These are phyloP conservation scores for Enteromius unitaeniatus DNA, from an alignment of 2,797 vertebrate genomes.

Conservation along the genomic window DNA sequence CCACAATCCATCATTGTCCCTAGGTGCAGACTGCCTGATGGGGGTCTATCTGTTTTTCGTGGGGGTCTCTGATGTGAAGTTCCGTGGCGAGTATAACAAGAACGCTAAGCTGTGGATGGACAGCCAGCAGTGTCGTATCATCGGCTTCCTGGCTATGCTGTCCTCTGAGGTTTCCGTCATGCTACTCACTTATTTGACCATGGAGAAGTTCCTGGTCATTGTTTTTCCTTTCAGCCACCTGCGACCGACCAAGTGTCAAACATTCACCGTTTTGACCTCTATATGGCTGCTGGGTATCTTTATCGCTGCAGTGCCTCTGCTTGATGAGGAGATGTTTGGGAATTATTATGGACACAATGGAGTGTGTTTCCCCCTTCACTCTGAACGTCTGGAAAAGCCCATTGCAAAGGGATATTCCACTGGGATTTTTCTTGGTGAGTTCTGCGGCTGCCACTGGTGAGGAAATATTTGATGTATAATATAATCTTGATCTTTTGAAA, in stretches of 20 bases:
- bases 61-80: conserved; percentile 83
- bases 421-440: conserved; percentile 87
- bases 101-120: conserved; percentile 84
- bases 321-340: conserved; percentile 82
- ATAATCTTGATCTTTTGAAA: not conserved
- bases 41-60: conserved; percentile 84
- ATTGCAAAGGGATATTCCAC: conserved; percentile 84
- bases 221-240: conserved; percentile 88
- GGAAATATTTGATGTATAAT: not conserved
- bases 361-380: conserved; percentile 87
- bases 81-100: conserved; percentile 82
- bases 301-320: conserved; percentile 83
- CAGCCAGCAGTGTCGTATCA: conserved; percentile 78
- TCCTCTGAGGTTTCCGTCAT: conserved; percentile 85
- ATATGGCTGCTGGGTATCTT: conserved; percentile 83
- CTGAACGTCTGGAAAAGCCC: conserved; percentile 82
- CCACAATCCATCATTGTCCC: not conserved
- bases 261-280: conserved; percentile 71
- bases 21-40: conserved; percentile 86
- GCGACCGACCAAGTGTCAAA: conserved; percentile 79
- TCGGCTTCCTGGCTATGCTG: conserved; percentile 83
- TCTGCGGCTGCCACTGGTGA: not conserved
- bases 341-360: conserved; percentile 90
- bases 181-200: conserved; percentile 84
- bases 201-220: conserved; percentile 88